A percentile compares a stretch with the other conserved stretches of the same genome.
These are phyloP conservation scores for Rosalia funebris DNA, from an alignment of 2,888 invertebrate species.

Conservation along the genomic window DNA sequence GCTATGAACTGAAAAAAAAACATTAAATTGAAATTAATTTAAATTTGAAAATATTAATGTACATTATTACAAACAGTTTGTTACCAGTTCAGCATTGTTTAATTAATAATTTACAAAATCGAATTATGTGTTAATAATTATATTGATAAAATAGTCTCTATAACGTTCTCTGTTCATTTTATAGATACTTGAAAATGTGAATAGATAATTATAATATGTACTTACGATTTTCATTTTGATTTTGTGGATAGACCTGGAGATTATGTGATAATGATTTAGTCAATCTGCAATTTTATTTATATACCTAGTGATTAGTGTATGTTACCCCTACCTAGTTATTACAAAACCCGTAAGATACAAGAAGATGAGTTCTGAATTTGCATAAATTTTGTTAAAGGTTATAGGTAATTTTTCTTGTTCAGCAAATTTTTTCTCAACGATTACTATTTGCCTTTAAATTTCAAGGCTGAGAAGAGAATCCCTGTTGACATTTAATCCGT, in stretches of 20 bases:
- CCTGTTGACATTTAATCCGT: slow-evolving; percentile 16
- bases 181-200: no score
- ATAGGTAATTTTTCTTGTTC: slow-evolving; percentile 16
- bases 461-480: slow-evolving; percentile 16
- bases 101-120: no score
- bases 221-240: slow-evolving; percentile 17
- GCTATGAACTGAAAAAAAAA: slow-evolving; percentile 46
- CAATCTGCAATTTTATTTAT: slow-evolving; percentile 4
- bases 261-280: slow-evolving; percentile 1
- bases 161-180: no score
- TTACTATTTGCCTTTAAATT: slow-evolving; percentile 8
- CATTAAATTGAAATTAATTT: not conserved
- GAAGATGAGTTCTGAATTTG: slow-evolving; percentile 17
- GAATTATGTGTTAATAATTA: not conserved
- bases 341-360: slow-evolving; percentile 1
- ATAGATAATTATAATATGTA: not conserved
- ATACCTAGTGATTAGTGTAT: slow-evolving; percentile 9
- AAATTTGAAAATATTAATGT: no score
- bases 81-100: no score
- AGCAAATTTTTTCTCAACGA: slow-evolving; percentile 5
- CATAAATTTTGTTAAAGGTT: slow-evolving; percentile 21
- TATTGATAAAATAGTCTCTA: no score
- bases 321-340: not conserved
- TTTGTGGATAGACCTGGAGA: slow-evolving; percentile 3
- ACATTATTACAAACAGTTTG: no score